phyloP scores from a whole-genome alignment of 2,888 invertebrate species.

The Caenorhabditis sp. region DNA sequence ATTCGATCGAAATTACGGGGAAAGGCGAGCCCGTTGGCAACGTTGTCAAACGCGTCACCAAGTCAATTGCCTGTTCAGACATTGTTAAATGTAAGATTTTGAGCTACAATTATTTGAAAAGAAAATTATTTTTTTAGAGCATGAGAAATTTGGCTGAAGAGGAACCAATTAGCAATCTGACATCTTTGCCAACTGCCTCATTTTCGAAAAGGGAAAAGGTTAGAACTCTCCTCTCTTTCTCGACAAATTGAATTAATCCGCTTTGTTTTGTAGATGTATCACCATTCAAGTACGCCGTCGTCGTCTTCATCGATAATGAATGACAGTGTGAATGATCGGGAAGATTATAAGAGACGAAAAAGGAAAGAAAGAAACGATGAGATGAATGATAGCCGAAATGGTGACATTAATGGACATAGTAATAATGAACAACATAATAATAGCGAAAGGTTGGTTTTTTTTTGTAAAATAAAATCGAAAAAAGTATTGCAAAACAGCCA shows the following conservation, averaged over 20 bases:
- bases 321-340: not conserved
- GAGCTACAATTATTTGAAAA: not conserved
- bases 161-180: conserved; percentile 7
- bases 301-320: not conserved
- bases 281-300: not conserved
- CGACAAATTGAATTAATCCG: too few species aligned
- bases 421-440: not conserved
- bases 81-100: conserved; percentile 9
- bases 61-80: conserved; percentile 27
- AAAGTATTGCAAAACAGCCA: not conserved
- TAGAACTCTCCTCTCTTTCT: not conserved
- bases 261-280: not conserved
- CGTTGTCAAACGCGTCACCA: conserved; percentile 22
- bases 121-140: conserved; percentile 9
- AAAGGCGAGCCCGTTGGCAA: conserved; percentile 4
- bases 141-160: conserved; percentile 34
- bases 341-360: not conserved
- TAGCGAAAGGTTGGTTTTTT: not conserved
- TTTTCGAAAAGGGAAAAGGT: conserved; percentile 8
- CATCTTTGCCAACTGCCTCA: not conserved
- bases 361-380: conserved; percentile 2
- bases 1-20: conserved; percentile 7
- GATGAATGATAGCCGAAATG: not conserved
- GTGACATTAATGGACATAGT: not conserved
- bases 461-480: not conserved